These are phyloP conservation scores for Aporophyla lueneburgensis DNA, from an alignment of 2,888 invertebrate genomes.

Conservation along the genomic window DNA sequence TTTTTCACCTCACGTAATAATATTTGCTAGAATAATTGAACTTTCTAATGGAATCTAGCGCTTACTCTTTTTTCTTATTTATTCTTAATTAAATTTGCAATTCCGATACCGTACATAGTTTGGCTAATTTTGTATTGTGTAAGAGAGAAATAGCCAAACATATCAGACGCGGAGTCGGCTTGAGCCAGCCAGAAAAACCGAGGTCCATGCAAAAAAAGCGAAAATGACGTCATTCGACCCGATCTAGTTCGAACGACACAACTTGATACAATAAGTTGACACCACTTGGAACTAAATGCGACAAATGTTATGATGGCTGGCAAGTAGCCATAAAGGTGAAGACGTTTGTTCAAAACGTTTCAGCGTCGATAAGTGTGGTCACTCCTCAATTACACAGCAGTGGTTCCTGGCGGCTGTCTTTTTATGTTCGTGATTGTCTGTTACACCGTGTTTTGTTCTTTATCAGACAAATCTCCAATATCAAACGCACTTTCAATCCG, in stretches of 20 bases:
- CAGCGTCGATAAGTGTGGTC: background rate
- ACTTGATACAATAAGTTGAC: background rate
- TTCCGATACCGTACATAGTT: background rate
- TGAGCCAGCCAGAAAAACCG: background rate
- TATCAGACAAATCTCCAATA: no score
- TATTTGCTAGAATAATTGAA: conserved; percentile 27
- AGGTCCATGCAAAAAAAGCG: background rate
- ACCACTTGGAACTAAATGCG: background rate
- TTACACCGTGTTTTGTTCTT: background rate
- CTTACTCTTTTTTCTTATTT: background rate
- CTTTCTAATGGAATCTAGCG: conserved; percentile 17
- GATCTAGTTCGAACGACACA: background rate
- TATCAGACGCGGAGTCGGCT: background rate
- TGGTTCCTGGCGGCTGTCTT: background rate
- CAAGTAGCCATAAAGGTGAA: no score
- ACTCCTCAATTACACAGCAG: background rate
- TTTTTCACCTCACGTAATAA: conserved; percentile 28
- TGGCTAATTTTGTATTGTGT: background rate
- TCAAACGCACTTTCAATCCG: no score
- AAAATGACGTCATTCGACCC: background rate
- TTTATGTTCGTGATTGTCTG: background rate
- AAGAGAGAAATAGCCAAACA: no score
- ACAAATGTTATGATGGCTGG: background rate
- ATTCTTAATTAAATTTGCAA: background rate
- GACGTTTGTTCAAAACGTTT: background rate